These are phyloP conservation scores for Lytechinus variegatus DNA, from an alignment of 35 echinoderm and acorn worm genomes.

Conservation along the genomic window DNA sequence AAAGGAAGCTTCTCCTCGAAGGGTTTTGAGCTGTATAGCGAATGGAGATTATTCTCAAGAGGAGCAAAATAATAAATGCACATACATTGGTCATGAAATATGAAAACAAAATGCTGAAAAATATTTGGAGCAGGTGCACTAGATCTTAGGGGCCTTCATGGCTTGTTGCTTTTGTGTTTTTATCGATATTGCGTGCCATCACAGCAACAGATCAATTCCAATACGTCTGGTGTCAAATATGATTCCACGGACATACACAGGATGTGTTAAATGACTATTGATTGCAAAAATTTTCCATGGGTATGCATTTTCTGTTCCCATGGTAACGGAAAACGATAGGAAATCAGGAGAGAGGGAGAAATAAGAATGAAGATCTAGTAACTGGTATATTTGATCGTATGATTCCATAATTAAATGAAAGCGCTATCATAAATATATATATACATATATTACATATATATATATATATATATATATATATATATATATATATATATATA, in stretches of 20 bases:
- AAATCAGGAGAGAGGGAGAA: not conserved
- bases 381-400: not conserved
- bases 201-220: not conserved
- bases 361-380: not conserved
- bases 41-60: not conserved
- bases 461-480: too few species aligned
- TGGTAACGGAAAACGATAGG: not conserved
- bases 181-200: slow-evolving; percentile 1
- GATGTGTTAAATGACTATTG: not conserved
- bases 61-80: not conserved
- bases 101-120: not conserved
- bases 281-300: not conserved
- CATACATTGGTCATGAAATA: too few species aligned
- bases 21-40: too few species aligned
- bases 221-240: not conserved
- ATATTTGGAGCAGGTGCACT: not conserved
- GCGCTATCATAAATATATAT: too few species aligned
- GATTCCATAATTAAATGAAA: too few species aligned
- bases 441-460: too few species aligned
- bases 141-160: not conserved
- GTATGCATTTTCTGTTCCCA: not conserved
- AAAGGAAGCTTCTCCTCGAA: too few species aligned
- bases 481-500: too few species aligned
- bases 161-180: not conserved
- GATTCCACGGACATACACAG: not conserved